Conservation (phyloP, 30 jellyfish, hydroid and myxozoan genomes). For the Rhopilema esculentum region DNA sequence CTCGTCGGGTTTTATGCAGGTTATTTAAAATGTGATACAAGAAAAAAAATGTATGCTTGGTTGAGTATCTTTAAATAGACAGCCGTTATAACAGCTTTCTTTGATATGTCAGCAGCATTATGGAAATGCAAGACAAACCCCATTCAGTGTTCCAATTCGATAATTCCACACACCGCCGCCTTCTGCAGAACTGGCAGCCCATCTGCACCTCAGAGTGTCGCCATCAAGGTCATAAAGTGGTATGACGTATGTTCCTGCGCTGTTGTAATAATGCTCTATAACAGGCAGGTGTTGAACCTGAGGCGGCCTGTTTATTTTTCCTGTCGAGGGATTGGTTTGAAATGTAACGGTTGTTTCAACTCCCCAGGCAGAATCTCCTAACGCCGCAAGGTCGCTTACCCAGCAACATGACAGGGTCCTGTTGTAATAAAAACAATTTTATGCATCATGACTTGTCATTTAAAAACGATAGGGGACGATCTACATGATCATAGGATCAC, state of each 20-base stretch:
- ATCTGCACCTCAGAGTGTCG: slow-evolving; percentile 42
- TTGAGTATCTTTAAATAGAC: no score
- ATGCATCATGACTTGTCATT: no score
- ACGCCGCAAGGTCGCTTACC: slow-evolving; percentile 22
- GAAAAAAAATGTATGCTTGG: no score
- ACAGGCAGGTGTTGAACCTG: slow-evolving; percentile 20
- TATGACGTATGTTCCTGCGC: slow-evolving; percentile 6
- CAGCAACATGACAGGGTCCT: slow-evolving; percentile 43
- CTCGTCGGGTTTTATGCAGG: no score
- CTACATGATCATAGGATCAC: no score
- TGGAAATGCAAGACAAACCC: slow-evolving; percentile 30
- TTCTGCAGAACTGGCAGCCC: slow-evolving; percentile 47
- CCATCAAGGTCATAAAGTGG: slow-evolving; percentile 57
- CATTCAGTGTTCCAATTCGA: slow-evolving; percentile 44
- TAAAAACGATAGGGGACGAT: no score
- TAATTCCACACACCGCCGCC: slow-evolving; percentile 64
- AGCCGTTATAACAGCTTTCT: no score
- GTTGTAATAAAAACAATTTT: not conserved
- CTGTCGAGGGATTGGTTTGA: slow-evolving; percentile 26
- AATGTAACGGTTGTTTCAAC: slow-evolving; percentile 19
- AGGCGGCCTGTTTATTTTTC: slow-evolving; percentile 37
- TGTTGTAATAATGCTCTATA: slow-evolving; percentile 28
- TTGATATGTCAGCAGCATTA: no score
- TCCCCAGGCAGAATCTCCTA: slow-evolving; percentile 19
- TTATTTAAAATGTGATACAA: no score